Conservation (phyloP, 2,797 vertebrate genomes). For the Melanotaenia boesemani region DNA sequence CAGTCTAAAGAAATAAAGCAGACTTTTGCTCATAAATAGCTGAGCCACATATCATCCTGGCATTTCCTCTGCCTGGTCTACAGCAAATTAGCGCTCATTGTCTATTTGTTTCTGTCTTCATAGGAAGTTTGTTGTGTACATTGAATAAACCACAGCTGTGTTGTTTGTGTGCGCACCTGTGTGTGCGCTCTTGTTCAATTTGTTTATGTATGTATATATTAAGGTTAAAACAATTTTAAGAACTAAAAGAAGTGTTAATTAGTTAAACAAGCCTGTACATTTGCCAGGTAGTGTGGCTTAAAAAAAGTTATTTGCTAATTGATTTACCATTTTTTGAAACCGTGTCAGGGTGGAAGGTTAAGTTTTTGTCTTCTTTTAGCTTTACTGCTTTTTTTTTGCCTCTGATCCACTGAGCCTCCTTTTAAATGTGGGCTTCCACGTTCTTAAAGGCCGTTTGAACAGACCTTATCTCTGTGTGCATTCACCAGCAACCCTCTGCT, state of each 20-base stretch:
- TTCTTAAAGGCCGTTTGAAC: slow-evolving; percentile 62
- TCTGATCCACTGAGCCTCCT: slow-evolving; percentile 60
- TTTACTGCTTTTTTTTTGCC: slow-evolving; percentile 61
- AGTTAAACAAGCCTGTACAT: neutral
- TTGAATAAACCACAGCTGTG: slow-evolving; percentile 42
- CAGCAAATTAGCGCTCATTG: slow-evolving; percentile 75
- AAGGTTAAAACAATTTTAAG: neutral
- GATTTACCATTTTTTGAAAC: slow-evolving; percentile 31
- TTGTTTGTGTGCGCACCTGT: slow-evolving; percentile 1
- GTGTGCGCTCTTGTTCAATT: slow-evolving; percentile 8
- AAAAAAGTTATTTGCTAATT: neutral
- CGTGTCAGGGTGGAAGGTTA: slow-evolving; percentile 33
- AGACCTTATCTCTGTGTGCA: slow-evolving; percentile 58
- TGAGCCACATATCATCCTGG: slow-evolving; percentile 54
- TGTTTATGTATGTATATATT: neutral
- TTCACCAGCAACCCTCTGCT: slow-evolving; percentile 31
- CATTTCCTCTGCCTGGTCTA: slow-evolving; percentile 48
- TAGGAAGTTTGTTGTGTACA: slow-evolving; percentile 59
- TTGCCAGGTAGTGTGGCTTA: neutral
- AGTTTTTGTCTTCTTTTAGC: slow-evolving; percentile 35
- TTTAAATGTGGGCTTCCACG: slow-evolving; percentile 60
- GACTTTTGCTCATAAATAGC: slow-evolving; percentile 14
- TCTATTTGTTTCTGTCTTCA: slow-evolving; percentile 72
- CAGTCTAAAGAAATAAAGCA: neutral
- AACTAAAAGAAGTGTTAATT: neutral